phyloP scores from a whole-genome alignment of 2,888 invertebrate genomes.

The Tetrapedia diversipes region DNA sequence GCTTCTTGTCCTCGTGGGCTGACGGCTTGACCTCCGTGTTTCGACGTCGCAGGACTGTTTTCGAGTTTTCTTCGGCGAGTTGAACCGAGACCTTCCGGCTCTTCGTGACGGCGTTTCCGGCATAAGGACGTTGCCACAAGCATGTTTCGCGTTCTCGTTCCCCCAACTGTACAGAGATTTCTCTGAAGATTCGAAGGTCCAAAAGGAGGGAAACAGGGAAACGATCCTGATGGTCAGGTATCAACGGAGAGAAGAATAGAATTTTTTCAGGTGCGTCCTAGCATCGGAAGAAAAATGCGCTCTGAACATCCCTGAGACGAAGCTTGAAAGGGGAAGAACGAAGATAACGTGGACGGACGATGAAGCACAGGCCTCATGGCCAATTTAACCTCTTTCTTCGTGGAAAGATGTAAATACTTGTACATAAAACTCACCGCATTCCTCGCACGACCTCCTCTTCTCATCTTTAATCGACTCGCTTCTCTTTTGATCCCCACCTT shows the following conservation, averaged over 20 bases:
- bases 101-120: conserved; percentile 12
- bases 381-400: conserved; percentile 58
- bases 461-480: conserved; percentile 67
- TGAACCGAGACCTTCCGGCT: conserved; percentile 16
- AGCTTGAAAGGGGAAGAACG: conserved; percentile 14
- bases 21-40: conserved; percentile 36
- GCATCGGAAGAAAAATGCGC: neutral
- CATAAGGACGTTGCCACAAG: neutral
- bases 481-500: conserved; percentile 29
- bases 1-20: conserved; percentile 49
- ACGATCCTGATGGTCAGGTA: conserved; percentile 8
- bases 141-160: conserved; percentile 8
- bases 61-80: conserved; percentile 36
- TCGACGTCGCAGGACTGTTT: conserved; percentile 22
- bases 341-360: conserved; percentile 30
- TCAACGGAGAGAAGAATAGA: neutral
- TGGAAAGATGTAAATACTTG: conserved; percentile 75
- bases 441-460: conserved; percentile 69
- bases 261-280: neutral
- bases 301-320: conserved; percentile 1
- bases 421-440: conserved; percentile 78
- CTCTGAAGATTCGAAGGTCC: neutral
- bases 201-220: neutral
- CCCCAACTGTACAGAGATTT: conserved; percentile 35
- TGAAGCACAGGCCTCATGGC: conserved; percentile 44